Conservation (phyloP, 2,888 invertebrate genomes). For the Phortica magna region DNA sequence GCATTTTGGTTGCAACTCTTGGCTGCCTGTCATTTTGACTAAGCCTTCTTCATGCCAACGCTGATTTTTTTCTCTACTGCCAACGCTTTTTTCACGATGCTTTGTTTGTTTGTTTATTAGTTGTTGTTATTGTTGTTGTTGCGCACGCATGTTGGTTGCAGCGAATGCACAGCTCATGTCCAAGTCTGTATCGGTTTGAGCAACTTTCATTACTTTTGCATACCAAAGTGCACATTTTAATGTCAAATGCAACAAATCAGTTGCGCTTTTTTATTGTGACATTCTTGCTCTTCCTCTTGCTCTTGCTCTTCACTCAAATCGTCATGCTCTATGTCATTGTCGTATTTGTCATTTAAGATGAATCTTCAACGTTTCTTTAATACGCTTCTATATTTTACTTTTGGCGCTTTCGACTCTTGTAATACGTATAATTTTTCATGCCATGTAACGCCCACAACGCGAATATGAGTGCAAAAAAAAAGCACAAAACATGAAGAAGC, state of each 20-base stretch:
- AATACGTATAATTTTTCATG: neutral
- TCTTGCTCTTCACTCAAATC: neutral
- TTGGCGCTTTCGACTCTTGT: neutral
- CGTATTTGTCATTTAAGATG: no score
- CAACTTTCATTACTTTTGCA: no score
- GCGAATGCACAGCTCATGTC: no score
- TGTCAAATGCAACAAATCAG: slow-evolving; percentile 61
- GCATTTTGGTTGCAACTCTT: slow-evolving; percentile 56
- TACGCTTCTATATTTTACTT: neutral
- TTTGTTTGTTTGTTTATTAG: slow-evolving; percentile 18
- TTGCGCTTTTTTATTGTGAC: no score
- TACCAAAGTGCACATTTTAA: no score
- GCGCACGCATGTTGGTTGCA: no score
- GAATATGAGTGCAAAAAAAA: slow-evolving; percentile 41
- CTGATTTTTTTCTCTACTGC: neutral
- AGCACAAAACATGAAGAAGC: no score
- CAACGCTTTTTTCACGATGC: slow-evolving; percentile 28
- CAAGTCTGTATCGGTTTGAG: no score
- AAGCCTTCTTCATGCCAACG: no score
- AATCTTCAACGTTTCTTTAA: neutral
- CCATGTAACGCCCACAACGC: slow-evolving; percentile 6
- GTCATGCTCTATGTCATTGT: no score
- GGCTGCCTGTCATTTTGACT: no score
- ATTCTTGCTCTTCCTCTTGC: neutral
- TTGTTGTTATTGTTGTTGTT: slow-evolving; percentile 40